These are phyloP conservation scores for Notospermus geniculatus DNA, from an alignment of 1,140 invertebrate genomes.

Conservation along the genomic window DNA sequence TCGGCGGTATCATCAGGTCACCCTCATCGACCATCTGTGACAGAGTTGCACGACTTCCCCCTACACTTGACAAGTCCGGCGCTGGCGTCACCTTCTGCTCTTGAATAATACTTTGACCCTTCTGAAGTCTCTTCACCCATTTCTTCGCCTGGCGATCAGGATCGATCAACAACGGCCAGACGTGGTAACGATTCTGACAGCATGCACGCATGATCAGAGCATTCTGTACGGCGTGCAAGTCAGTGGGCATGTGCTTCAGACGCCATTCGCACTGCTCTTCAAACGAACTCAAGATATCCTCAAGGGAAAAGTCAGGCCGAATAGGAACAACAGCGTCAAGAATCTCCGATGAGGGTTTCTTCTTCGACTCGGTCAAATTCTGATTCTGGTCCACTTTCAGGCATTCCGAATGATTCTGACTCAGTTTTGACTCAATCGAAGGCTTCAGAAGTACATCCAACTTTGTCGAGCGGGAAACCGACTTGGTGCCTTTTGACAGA, in stretches of 20 bases:
- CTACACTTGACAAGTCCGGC: not conserved
- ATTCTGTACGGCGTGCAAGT: conserved; percentile 51
- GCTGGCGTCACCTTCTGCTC: conserved; percentile 5
- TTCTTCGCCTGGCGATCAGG: conserved; percentile 51
- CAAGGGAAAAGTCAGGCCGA: conserved; percentile 38
- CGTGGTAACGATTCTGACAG: conserved; percentile 45
- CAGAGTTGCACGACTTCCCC: conserved; percentile 21
- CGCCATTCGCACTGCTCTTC: conserved; percentile 51
- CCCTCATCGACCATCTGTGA: conserved; percentile 22
- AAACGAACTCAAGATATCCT: conserved; percentile 50
- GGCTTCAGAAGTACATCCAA: no score
- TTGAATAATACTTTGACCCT: conserved; percentile 36
- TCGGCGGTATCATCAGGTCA: conserved; percentile 35
- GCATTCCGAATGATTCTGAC: no score
- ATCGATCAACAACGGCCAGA: conserved; percentile 53
- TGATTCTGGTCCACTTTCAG: no score
- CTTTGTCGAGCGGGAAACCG: no score
- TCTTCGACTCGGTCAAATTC: no score
- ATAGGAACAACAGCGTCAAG: not conserved
- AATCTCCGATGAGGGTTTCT: no score
- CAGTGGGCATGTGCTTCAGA: conserved; percentile 41
- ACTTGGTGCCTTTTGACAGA: no score
- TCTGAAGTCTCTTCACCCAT: conserved; percentile 48
- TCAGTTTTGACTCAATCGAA: no score
- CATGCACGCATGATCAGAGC: conserved; percentile 48